phyloP scores from a whole-genome alignment of 2,888 invertebrate genomes.

The Trileptium ribeirensis region DNA sequence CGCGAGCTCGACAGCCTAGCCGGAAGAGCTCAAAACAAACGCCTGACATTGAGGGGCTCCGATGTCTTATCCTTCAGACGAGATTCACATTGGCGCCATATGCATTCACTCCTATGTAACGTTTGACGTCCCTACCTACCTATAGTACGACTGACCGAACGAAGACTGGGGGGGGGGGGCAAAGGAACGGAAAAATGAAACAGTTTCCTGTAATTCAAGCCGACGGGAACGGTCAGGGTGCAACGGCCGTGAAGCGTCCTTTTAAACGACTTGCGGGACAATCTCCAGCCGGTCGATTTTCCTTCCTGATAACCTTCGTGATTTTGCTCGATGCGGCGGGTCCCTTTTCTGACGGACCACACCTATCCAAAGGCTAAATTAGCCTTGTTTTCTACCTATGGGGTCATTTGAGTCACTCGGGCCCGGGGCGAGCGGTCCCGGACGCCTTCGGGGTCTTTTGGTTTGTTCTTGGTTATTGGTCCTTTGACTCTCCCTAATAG shows the following conservation, averaged over 20 bases:
- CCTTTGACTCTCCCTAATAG: neutral
- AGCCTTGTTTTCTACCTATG: too few species aligned
- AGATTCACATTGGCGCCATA: neutral
- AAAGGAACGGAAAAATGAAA: neutral
- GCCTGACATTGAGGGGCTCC: neutral
- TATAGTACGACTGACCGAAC: too few species aligned
- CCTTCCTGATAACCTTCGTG: too few species aligned
- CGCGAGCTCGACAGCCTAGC: too few species aligned
- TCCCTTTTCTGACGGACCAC: neutral
- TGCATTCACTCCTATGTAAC: too few species aligned
- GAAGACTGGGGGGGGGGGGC: neutral
- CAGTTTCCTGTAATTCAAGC: too few species aligned
- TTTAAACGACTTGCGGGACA: too few species aligned
- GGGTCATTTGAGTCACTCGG: neutral
- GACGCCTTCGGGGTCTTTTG: neutral
- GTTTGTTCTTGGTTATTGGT: neutral
- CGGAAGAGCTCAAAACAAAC: too few species aligned
- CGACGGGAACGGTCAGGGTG: neutral
- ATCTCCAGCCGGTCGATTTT: neutral
- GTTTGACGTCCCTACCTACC: too few species aligned
- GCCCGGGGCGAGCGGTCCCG: neutral
- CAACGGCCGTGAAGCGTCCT: neutral
- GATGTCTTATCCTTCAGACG: neutral
- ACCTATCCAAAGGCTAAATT: too few species aligned
- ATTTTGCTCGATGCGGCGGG: neutral